phyloP scores from a whole-genome alignment of 2,888 invertebrate species.

The Theretra japonica region DNA sequence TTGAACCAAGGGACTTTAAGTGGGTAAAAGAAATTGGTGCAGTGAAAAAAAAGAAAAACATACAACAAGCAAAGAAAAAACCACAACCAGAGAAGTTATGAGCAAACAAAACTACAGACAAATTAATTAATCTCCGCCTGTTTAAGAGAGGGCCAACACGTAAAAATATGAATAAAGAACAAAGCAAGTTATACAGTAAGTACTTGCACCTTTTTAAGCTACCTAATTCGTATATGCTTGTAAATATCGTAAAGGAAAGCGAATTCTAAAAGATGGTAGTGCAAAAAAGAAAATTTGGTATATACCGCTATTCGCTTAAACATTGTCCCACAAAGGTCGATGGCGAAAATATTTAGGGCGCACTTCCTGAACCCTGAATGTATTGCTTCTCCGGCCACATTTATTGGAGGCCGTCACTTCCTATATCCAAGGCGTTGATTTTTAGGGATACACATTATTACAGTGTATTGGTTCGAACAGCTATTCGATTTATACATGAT shows the following conservation, averaged over 20 bases:
- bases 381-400: constrained; percentile 36
- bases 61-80: too few relatives aligned
- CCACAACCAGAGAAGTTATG: too few relatives aligned
- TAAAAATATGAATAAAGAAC: too few relatives aligned
- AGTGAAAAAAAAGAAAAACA: too few relatives aligned
- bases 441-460: neutral
- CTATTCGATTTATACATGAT: neutral
- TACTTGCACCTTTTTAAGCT: too few relatives aligned
- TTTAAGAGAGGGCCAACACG: too few relatives aligned
- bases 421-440: neutral
- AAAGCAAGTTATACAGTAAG: too few relatives aligned
- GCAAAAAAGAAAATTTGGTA: neutral
- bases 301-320: constrained; percentile 10
- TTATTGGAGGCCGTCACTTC: constrained; percentile 33
- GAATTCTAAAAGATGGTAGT: neutral
- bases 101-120: too few relatives aligned
- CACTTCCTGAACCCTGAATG: constrained; percentile 38
- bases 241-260: neutral
- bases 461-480: neutral
- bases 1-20: neutral
- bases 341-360: constrained; percentile 41
- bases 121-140: too few relatives aligned
- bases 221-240: too few relatives aligned
- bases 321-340: constrained; percentile 8
- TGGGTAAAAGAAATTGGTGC: too few relatives aligned